phyloP scores from a whole-genome alignment of 1,140 invertebrate species.

The Solenopsis invicta region DNA sequence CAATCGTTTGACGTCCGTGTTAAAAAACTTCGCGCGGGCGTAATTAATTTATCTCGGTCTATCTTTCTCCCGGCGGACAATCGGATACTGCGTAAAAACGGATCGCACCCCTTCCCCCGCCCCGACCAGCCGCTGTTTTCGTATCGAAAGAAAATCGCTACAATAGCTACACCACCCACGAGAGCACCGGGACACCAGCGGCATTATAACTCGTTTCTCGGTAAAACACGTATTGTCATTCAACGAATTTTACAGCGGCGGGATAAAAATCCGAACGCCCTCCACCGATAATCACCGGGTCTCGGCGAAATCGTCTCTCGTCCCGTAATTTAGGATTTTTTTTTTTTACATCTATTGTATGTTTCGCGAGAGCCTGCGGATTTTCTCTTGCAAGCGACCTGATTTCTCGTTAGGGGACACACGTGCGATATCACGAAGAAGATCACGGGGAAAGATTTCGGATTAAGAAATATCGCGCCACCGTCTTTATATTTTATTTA shows the following conservation, averaged over 20 bases:
- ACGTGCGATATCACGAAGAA: background rate
- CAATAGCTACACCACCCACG: conserved; percentile 60
- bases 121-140: background rate
- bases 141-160: conserved; percentile 65
- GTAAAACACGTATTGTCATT: conserved; percentile 86
- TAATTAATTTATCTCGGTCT: conserved; percentile 60
- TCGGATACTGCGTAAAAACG: conserved; percentile 49
- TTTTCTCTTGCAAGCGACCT: conserved; percentile 49
- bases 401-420: conserved; percentile 15
- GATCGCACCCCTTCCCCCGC: conserved; percentile 1
- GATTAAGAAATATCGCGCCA: conserved; percentile 28
- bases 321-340: conserved; percentile 42
- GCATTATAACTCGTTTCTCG: conserved; percentile 66
- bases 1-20: conserved; percentile 13
- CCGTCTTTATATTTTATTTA: conserved; percentile 50
- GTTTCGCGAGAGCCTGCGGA: background rate
- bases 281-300: background rate
- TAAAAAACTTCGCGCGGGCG: background rate
- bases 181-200: conserved; percentile 57
- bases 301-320: conserved; percentile 55
- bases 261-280: conserved; percentile 41
- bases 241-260: conserved; percentile 82
- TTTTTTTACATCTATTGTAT: conserved; percentile 38
- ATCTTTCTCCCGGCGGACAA: conserved; percentile 32
- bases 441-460: background rate